Percentiles rank a stretch among this genome's conserved stretches.
Conservation (phyloP, 2,113 vertebrate species). For the Anarhynchus alexandrinus region DNA sequence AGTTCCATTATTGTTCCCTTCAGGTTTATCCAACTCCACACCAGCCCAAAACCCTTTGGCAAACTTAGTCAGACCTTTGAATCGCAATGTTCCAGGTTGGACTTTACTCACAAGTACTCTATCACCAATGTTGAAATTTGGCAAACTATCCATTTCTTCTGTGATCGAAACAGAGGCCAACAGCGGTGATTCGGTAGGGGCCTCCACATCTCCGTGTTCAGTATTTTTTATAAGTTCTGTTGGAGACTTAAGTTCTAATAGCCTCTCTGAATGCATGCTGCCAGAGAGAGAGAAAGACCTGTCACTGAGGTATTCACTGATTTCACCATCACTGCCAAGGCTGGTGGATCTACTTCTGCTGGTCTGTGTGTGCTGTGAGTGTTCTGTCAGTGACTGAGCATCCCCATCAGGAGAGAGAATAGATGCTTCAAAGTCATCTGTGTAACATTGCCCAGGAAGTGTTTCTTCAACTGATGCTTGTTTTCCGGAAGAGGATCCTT, state of each 20-base stretch:
- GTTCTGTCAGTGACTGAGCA: slow-evolving; percentile 13
- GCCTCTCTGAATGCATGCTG: slow-evolving; percentile 68
- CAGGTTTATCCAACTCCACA: slow-evolving; percentile 89
- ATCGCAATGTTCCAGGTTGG: slow-evolving; percentile 88
- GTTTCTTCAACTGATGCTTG: slow-evolving; percentile 44
- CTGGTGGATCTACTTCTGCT: slow-evolving; percentile 58
- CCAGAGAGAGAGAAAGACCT: slow-evolving; percentile 68
- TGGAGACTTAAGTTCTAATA: slow-evolving; percentile 76
- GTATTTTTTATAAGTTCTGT: slow-evolving; percentile 66
- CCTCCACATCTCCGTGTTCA: slow-evolving; percentile 63
- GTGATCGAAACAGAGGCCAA: slow-evolving; percentile 2
- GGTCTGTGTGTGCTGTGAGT: slow-evolving; percentile 45
- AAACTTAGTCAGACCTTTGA: slow-evolving; percentile 90
- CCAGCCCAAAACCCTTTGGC: slow-evolving; percentile 94
- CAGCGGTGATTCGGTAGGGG: background rate
- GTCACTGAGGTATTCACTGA: slow-evolving; percentile 80
- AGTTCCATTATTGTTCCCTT: slow-evolving; percentile 92
- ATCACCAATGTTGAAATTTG: slow-evolving; percentile 82
- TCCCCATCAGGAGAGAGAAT: slow-evolving; percentile 59
- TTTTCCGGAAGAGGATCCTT: slow-evolving; percentile 66
- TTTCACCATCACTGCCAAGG: slow-evolving; percentile 78
- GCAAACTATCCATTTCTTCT: slow-evolving; percentile 70
- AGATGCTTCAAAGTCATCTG: slow-evolving; percentile 78
- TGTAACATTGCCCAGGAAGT: slow-evolving; percentile 53
- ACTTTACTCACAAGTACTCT: slow-evolving; percentile 88